phyloP scores from a whole-genome alignment of 2,888 invertebrate genomes.

The Heteropelma amictum region DNA sequence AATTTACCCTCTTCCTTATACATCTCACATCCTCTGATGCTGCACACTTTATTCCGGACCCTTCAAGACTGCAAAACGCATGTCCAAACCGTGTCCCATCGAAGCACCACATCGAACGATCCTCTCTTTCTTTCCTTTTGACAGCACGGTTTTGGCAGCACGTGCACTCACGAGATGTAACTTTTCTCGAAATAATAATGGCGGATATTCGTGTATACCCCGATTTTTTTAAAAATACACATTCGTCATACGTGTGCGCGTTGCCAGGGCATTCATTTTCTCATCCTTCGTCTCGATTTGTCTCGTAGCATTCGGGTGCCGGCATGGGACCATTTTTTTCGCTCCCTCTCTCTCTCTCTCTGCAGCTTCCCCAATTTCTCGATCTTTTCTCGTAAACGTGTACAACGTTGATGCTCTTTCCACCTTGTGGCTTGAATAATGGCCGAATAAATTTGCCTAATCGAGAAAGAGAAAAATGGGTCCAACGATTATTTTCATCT shows the following conservation, averaged over 20 bases:
- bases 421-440: constrained; percentile 43
- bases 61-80: constrained; percentile 28
- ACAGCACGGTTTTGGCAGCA: constrained; percentile 26
- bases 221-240: constrained; percentile 1
- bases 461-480: constrained; percentile 27
- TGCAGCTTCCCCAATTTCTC: constrained; percentile 36
- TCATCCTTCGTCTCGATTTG: constrained; percentile 17
- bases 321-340: constrained; percentile 36
- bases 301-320: constrained; percentile 27
- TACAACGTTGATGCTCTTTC: constrained; percentile 33
- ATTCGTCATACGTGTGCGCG: too few species aligned
- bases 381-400: constrained; percentile 26
- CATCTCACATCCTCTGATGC: constrained; percentile 26
- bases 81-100: too few species aligned
- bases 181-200: constrained; percentile 57
- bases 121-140: not conserved
- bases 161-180: constrained; percentile 56
- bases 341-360: not conserved
- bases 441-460: constrained; percentile 56
- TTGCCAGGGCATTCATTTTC: constrained; percentile 43
- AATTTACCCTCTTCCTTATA: constrained; percentile 15
- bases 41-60: constrained; percentile 37
- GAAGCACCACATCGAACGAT: too few species aligned
- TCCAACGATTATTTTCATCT: not conserved
- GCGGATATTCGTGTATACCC: constrained; percentile 41